A percentile compares a stretch with the other conserved stretches of the same genome.
Conservation (phyloP, 1,140 invertebrate species). For the Epicauta chinensis region DNA sequence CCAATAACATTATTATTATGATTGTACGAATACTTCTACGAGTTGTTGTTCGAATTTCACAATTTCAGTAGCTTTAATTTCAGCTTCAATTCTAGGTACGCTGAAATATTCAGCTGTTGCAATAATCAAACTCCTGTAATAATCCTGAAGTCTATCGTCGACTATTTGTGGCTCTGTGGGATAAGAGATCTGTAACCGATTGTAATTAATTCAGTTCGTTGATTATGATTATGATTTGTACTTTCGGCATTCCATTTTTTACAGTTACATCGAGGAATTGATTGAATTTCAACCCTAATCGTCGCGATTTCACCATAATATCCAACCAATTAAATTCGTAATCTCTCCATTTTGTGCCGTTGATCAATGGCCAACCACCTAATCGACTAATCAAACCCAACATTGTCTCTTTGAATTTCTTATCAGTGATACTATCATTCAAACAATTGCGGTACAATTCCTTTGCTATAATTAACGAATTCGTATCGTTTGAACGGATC, state of each 20-base stretch:
- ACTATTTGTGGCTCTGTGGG: not conserved
- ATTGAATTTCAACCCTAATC: slow-evolving; percentile 46
- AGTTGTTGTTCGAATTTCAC: too few relatives aligned
- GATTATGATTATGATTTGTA: not conserved
- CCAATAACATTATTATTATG: too few relatives aligned
- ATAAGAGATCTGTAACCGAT: not conserved
- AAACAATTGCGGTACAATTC: not conserved
- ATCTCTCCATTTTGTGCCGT: slow-evolving; percentile 64
- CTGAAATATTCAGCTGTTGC: too few relatives aligned
- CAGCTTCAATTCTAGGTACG: too few relatives aligned
- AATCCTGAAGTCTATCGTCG: not conserved
- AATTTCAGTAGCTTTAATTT: too few relatives aligned
- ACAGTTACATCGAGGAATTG: not conserved
- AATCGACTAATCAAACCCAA: not conserved
- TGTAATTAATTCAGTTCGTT: not conserved
- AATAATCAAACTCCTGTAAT: not conserved
- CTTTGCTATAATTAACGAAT: not conserved
- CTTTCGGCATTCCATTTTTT: too few relatives aligned
- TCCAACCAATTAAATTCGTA: slow-evolving; percentile 60
- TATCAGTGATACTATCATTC: not conserved
- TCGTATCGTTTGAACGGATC: not conserved
- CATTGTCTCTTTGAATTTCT: not conserved
- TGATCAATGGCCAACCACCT: slow-evolving; percentile 81
- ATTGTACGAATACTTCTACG: too few relatives aligned
- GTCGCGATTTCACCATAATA: slow-evolving; percentile 66